phyloP scores from a whole-genome alignment of 2,797 vertebrate genomes.

The Phoxinus dragarum region DNA sequence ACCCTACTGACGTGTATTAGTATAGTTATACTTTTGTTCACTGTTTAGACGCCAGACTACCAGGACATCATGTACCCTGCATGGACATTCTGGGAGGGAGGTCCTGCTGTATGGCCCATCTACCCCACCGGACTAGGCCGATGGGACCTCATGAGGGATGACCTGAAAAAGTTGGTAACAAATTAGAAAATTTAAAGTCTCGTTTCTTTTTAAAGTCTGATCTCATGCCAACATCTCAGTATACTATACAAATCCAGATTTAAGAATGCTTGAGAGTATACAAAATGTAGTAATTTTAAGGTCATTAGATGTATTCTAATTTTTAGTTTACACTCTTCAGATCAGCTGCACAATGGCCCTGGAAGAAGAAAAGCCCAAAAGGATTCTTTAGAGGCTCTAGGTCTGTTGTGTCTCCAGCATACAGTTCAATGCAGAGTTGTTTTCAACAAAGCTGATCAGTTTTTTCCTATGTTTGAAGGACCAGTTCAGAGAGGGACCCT shows the following conservation, averaged over 20 bases:
- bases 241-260: constrained; percentile 8
- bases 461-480: constrained; percentile 74
- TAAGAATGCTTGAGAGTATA: not conserved
- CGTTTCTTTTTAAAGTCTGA: too few relatives aligned
- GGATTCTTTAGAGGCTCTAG: constrained; percentile 97
- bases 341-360: constrained; percentile 90
- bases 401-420: constrained; percentile 68
- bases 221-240: not conserved
- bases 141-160: constrained; percentile 96
- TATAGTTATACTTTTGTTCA: not conserved
- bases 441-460: not conserved
- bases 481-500: constrained; percentile 94
- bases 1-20: not conserved
- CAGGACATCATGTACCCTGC: constrained; percentile 98
- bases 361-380: constrained; percentile 90
- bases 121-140: constrained; percentile 95
- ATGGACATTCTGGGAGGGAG: constrained; percentile 99
- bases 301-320: not conserved
- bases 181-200: not conserved
- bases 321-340: constrained; percentile 67
- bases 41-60: constrained; percentile 88
- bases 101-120: constrained; percentile 98
- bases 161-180: constrained; percentile 83
- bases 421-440: not conserved
- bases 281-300: not conserved